Base-by-base conservation (phyloP, 2,797 vertebrate genomes). In the Crenuchus spilurus region DNA sequence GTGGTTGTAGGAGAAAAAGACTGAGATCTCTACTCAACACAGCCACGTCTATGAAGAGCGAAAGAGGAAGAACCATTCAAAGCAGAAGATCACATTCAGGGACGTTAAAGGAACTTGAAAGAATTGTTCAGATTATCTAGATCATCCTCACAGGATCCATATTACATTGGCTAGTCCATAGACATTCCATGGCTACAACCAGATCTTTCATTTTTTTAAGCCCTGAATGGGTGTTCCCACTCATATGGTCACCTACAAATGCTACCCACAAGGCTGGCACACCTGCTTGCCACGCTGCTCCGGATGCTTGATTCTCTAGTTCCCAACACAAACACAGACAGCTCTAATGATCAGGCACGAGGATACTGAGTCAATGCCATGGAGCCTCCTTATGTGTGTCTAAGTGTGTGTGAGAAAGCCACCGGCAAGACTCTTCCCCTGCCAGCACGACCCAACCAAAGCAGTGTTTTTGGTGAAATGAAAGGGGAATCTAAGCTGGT, bases 241-340 rank as follows among this genome's bases (percentile, higher is more conserved):
- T 44, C 33, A 44, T 66, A 52, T 28, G 67, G 52, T 74, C 54
- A 78, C 26, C 63, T 75, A 60, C 28, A 55, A 63, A 62, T 51
- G 48, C 30, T 78, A 58, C 58, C 75, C 79, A 73, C 52, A 44
- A 76, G 51, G 48, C 41, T 75, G 64, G 72, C 60, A 73, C 77
- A 73, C 46, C 68, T 64, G 68, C 52, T 39, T 39, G 48, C 62
- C 60, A 60, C 44, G 35, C 66, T 37, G 30, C 44, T 33, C 77
- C 54, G 48, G 80, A 77, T 77, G 55, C 68, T 66, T 63, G 68
- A 26, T 77, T 31, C 41, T 60, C 51, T 67, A 60, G 74, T 44
- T 61, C 55, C 67, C 61, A 78, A 81, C 72, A 84, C 77, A 84
- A 83, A 81, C 79, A 79, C 80, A 82, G 81, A 82, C 75, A 74